These are phyloP conservation scores for Ceratosolen fusciceps DNA, from an alignment of 1,140 invertebrate species.

Conservation along the genomic window DNA sequence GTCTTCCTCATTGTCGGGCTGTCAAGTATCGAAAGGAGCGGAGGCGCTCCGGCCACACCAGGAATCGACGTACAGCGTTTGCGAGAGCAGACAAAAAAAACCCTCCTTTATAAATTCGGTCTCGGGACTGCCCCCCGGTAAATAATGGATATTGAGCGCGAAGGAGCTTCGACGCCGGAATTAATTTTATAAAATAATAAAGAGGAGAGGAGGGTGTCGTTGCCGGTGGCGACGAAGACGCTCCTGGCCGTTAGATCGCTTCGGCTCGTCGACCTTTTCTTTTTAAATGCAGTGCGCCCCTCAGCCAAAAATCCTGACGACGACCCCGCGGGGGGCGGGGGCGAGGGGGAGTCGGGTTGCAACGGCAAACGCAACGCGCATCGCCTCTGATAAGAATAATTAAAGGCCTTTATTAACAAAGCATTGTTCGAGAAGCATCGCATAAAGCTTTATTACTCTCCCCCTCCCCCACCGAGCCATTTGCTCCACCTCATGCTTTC, in stretches of 20 bases:
- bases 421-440: conserved; percentile 23
- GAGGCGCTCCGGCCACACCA: not conserved
- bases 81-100: not conserved
- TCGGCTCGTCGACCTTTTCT: not conserved
- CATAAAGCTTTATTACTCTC: conserved; percentile 32
- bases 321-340: not conserved
- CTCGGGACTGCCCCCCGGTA: not conserved
- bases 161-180: not conserved
- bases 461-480: too few species aligned
- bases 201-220: conserved; percentile 18
- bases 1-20: not conserved
- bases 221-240: conserved; percentile 3
- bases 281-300: too few species aligned
- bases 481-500: not conserved
- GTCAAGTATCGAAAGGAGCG: not conserved
- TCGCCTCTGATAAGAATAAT: not conserved
- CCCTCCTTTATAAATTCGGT: conserved; percentile 41
- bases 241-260: not conserved
- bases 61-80: not conserved
- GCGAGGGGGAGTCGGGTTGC: conserved; percentile 14
- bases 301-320: not conserved
- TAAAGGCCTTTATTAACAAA: conserved; percentile 37
- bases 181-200: conserved; percentile 28
- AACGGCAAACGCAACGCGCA: not conserved
- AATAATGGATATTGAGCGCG: not conserved